Evolutionary conservation across 1,140 invertebrate species (phyloP).

Genomic region (Mycetomoellerius zeteki): DNA sequence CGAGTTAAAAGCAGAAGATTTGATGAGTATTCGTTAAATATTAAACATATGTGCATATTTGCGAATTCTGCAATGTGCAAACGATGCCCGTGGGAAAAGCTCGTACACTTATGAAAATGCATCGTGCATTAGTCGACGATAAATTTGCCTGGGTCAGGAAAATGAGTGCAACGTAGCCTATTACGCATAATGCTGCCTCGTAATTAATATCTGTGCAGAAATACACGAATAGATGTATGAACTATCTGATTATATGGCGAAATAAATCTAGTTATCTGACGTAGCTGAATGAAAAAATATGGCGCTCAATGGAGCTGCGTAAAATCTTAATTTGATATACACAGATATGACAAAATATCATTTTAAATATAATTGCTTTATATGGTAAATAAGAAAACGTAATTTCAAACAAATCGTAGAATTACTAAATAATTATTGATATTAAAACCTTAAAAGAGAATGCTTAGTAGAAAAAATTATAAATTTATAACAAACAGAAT

Average conservation of each 20-base stretch:
- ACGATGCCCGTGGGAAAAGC: constrained; percentile 45
- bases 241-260: constrained; percentile 20
- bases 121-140: constrained; percentile 58
- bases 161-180: constrained; percentile 49
- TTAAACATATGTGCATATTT: background rate
- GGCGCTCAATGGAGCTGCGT: background rate
- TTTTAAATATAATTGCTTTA: background rate
- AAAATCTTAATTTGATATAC: background rate
- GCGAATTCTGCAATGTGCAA: constrained; percentile 28
- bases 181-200: constrained; percentile 21
- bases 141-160: constrained; percentile 46
- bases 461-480: background rate
- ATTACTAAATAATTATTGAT: background rate
- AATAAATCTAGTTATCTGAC: constrained; percentile 5
- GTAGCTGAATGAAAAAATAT: constrained; percentile 19
- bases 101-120: constrained; percentile 59
- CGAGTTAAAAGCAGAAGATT: background rate
- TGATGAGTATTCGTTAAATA: constrained; percentile 22
- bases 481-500: background rate
- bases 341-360: background rate
- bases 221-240: constrained; percentile 13
- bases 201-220: constrained; percentile 56
- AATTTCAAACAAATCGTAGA: background rate
- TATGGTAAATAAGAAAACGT: background rate
- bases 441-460: background rate